These are phyloP conservation scores for Talpa occidentalis DNA, from an alignment of 2,113 vertebrate species.

Conservation along the genomic window DNA sequence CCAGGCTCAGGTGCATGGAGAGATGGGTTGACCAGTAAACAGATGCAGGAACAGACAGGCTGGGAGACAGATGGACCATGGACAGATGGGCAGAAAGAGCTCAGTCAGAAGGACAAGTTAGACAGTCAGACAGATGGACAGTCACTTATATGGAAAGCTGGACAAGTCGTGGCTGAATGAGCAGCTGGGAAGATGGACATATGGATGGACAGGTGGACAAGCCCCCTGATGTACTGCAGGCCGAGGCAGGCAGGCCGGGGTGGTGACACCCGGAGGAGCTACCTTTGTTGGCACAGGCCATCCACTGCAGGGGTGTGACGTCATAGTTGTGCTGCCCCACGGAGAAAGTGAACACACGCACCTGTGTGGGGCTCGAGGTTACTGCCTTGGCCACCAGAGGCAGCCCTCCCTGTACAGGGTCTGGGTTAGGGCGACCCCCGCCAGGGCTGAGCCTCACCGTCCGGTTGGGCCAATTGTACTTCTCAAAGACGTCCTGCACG, in stretches of 20 bases:
- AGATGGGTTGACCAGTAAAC: not conserved
- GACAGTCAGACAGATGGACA: not conserved
- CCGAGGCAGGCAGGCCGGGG: not conserved
- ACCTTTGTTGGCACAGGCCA: constrained; percentile 99
- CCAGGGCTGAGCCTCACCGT: constrained; percentile 89
- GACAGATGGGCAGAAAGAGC: not conserved
- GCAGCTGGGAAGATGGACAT: not conserved
- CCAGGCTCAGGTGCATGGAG: not conserved
- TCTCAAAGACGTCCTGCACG: constrained; percentile 97
- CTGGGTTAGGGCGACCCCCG: not conserved
- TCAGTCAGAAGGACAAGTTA: not conserved
- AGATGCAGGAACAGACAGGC: not conserved
- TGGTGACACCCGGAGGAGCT: accelerated
- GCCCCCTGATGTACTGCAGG: not conserved
- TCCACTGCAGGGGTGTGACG: constrained; percentile 98
- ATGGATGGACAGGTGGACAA: not conserved
- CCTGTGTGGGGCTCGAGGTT: constrained; percentile 74
- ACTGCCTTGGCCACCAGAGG: accelerated
- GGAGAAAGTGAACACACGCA: constrained; percentile 98
- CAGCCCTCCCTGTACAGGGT: not conserved
- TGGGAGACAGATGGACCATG: not conserved
- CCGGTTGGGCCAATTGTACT: constrained; percentile 99
- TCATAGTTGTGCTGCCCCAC: constrained; percentile 99
- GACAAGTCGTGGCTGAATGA: not conserved
- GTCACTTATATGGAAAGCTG: not conserved